Base-by-base conservation (phyloP, 2,888 invertebrate species). In the Dryococelus australis region DNA sequence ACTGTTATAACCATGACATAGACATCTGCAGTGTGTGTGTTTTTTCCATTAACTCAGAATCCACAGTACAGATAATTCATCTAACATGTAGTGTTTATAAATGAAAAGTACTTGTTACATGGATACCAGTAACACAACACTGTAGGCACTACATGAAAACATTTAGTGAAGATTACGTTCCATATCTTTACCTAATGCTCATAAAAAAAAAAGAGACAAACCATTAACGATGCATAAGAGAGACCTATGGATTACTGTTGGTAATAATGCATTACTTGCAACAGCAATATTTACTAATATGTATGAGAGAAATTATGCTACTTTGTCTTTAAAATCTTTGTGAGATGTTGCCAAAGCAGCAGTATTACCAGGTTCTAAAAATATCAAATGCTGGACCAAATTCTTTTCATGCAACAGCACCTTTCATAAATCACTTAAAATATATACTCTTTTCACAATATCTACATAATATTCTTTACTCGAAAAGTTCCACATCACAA, bases 381-480 rank as follows among this genome's bases (percentile, higher is more conserved):
- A 65, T 65, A 65, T 65, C 65, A 83, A 83, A 83, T 83, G 83
- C 83, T 83, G 83, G 35, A 28, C 65, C 65, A 65, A 65, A 65
- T 16, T 83, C 20, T 35, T 83, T 35, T 83, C 83, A 35, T 43
- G 35, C 84, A 88, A 86, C 87, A 89, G 89, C 89, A 89, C 89
- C 89, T 88, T 85, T n/a, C 86, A 81, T 87, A 88, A 89, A 88
- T 88, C 88, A 88, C 87, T 88, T 89, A 89, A 89, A 89, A 89
- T 89, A 89, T 88, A 88, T 88, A 86, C 86, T 88, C 87, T 86
- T 88, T 87, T 88, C 83, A 78, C 81, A 84, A 87, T 88, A 86
- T 87, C 88, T 88, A 88, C 87, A 87, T 80, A 87, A 47, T 83
- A 81, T 83, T 85, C 81, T 81, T 81, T 85, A 51, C 78, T 87